phyloP scores from a whole-genome alignment of 1,140 invertebrate species.

The Sitobion miscanthi region DNA sequence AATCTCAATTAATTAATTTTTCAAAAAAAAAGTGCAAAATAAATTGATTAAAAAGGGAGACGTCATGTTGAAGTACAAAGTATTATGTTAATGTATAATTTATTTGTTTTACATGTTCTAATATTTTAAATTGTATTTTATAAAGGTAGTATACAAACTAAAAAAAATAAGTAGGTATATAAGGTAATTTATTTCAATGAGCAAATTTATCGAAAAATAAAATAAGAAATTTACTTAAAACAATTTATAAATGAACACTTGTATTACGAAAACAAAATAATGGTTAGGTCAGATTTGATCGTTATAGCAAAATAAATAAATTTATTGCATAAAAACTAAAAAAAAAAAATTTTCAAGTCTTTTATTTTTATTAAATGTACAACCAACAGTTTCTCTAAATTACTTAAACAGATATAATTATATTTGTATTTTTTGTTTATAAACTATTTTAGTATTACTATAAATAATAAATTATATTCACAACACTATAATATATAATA shows the following conservation, averaged over 20 bases:
- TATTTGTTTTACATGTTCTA: conserved; percentile 8
- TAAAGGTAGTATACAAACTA: background rate
- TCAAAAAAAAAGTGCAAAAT: conserved; percentile 1
- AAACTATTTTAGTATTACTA: background rate
- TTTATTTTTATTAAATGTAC: conserved; percentile 41
- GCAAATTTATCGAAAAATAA: background rate
- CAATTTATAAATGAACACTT: background rate
- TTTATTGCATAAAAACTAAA: background rate
- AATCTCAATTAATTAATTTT: background rate
- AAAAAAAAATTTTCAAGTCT: conserved; percentile 29
- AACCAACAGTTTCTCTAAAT: conserved; percentile 49
- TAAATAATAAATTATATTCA: conserved; percentile 13
- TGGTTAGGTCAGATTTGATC: background rate
- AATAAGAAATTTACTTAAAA: background rate
- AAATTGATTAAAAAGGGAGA: background rate
- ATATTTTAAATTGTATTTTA: background rate
- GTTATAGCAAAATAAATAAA: background rate
- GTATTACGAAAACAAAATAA: background rate
- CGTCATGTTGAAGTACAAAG: background rate
- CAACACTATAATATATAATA: conserved; percentile 24
- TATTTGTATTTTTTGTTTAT: conserved; percentile 6
- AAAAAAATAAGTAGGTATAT: background rate
- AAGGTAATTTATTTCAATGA: background rate
- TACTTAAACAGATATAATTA: conserved; percentile 27
- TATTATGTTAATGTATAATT: background rate